phyloP scores from a whole-genome alignment of 1,140 invertebrate species.

The Caligus rogercresseyi region DNA sequence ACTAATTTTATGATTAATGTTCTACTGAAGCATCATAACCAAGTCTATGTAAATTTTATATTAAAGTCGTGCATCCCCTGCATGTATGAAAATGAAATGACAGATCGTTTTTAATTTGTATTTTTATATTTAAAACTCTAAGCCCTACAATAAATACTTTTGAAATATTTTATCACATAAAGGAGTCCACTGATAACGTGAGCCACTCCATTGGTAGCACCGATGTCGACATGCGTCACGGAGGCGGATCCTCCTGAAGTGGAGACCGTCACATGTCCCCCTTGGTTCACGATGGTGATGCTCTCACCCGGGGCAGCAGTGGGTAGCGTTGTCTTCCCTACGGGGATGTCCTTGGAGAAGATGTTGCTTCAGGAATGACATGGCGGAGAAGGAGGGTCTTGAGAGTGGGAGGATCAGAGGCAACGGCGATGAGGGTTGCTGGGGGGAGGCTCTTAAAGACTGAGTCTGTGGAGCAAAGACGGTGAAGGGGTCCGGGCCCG shows the following conservation, averaged over 20 bases:
- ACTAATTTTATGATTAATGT: no score
- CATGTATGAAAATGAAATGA: no score
- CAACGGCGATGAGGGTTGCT: conserved; percentile 38
- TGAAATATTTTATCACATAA: no score
- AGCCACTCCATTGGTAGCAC: conserved; percentile 69
- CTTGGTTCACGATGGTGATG: no score
- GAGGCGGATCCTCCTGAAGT: conserved; percentile 38
- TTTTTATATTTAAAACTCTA: no score
- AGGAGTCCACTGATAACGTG: conserved; percentile 59
- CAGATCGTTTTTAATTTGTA: no score
- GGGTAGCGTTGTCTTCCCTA: background rate
- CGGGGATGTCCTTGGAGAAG: background rate
- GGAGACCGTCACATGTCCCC: no score
- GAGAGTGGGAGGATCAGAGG: conserved; percentile 42
- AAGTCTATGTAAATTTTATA: no score
- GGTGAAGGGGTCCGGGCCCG: conserved; percentile 40
- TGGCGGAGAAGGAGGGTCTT: conserved; percentile 56
- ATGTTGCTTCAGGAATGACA: conserved; percentile 48
- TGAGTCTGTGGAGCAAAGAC: conserved; percentile 62
- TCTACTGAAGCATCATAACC: no score
- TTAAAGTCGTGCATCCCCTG: no score
- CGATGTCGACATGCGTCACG: conserved; percentile 57
- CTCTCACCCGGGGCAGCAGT: no score
- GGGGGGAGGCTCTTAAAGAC: conserved; percentile 48
- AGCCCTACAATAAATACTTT: no score